Base-by-base conservation (phyloP, 2,113 vertebrate species). In the Acrocephalus kingi region DNA sequence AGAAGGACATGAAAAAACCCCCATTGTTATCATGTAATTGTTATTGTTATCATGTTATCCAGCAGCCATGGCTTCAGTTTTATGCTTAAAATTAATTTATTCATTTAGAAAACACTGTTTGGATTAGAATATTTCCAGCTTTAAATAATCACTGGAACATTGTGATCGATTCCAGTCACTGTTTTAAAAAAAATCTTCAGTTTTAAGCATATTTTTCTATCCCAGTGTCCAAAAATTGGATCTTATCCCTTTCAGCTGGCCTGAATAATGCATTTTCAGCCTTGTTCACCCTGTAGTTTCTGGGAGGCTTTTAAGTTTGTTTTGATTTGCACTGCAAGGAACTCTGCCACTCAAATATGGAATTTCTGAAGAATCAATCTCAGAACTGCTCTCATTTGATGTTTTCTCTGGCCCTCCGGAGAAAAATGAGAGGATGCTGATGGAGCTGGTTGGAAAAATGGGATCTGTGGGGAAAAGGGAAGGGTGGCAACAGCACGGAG, bases 301-400 rank as follows among this genome's bases (percentile, higher is more conserved):
- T 79, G 66, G 24, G 54, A 83, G 85, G 59, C 90, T 97, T 97
- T 96, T 84, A 92, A 95, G 90, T 92, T 92, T 93, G 88, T 97
- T 97, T 92, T 93, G 85, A 92, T 97, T 95, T 88, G 55, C 46
- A 20, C 82, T 69, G 90, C 4, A 2, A 95, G 90, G 52, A 87
- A 23, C 56, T 87, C 84, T 31, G 51, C 49, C 21, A 13, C 85
- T 88, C 83, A 86, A 58, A 71, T 59, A 15, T 0, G 5, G 92
- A 90, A 81, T 95, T 94, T 95, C 83, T 95, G 76, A 95, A 39
- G 88, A 76, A 67, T 92, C 86, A 81, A 4, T 86, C 83, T 77
- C 71, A 86, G 92, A 81, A 11, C 79, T 84, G 88, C 72, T 81
- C 19, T 59, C 23, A 67, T 90, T 93, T 97, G 94, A 92, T 95